Conservation (phyloP, 2,797 vertebrate genomes). For the Microcaecilia unicolor region DNA sequence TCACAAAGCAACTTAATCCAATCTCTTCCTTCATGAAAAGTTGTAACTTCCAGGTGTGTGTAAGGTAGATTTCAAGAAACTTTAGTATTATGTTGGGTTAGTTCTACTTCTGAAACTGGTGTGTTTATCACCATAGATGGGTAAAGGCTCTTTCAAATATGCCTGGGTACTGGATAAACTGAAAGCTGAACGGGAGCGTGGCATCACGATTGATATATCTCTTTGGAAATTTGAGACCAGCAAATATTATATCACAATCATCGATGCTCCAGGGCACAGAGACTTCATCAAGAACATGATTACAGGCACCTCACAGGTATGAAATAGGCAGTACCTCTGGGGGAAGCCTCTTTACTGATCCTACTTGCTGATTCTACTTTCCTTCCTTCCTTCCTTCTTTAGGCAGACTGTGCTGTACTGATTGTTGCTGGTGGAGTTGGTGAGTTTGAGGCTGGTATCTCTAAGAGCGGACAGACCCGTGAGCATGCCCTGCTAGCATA, state of each 20-base stretch:
- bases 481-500: constrained; percentile 23
- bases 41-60: no score
- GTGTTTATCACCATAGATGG: constrained; percentile 46
- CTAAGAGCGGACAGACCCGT: constrained; percentile 24
- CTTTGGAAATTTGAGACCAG: constrained; percentile 71
- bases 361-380: not conserved
- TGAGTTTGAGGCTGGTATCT: constrained; percentile 23
- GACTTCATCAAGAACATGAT: constrained; percentile 82
- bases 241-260: constrained; percentile 68
- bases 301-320: constrained; percentile 74
- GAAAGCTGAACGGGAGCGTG: constrained; percentile 67
- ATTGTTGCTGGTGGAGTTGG: constrained; percentile 14
- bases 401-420: constrained; percentile 21
- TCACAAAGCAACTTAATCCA: no score
- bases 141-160: constrained; percentile 73
- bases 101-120: not conserved
- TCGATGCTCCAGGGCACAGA: constrained; percentile 65
- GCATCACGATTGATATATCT: constrained; percentile 71
- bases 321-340: not conserved
- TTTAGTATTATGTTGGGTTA: no score
- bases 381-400: not conserved
- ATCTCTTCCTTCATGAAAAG: no score
- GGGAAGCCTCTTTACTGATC: not conserved
- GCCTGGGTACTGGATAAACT: constrained; percentile 72
- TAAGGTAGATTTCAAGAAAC: no score